Percentiles rank a stretch among this genome's conserved stretches.
phyloP scores from a whole-genome alignment of 1,140 invertebrate species.

The Paracyclopina nana region DNA sequence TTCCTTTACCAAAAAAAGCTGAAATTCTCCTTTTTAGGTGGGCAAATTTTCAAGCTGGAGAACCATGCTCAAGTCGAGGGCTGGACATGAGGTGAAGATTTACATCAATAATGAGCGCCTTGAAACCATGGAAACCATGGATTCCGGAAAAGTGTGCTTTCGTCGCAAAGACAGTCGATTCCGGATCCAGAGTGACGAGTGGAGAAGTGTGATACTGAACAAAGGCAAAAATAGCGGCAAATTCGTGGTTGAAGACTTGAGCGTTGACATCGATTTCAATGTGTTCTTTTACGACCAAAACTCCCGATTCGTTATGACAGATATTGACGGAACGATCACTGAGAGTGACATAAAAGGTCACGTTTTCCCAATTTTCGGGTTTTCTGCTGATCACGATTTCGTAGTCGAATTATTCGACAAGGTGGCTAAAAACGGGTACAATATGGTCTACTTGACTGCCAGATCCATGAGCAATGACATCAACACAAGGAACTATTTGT shows the following conservation, averaged over 20 bases:
- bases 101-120: background rate
- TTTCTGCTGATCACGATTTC: slow-evolving; percentile 4
- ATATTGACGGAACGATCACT: slow-evolving; percentile 9
- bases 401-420: background rate
- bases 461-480: background rate
- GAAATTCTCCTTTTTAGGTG: too few relatives aligned
- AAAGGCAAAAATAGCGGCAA: background rate
- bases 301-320: background rate
- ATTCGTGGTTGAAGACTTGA: background rate
- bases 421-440: background rate
- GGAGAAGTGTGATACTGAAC: background rate
- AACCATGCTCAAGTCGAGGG: background rate
- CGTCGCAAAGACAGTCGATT: background rate
- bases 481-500: slow-evolving; percentile 7
- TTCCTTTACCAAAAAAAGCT: too few relatives aligned
- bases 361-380: background rate
- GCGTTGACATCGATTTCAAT: background rate
- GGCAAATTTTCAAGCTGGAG: slow-evolving; percentile 6
- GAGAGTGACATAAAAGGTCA: background rate
- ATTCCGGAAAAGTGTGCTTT: slow-evolving; percentile 7
- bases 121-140: background rate
- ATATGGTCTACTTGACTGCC: slow-evolving; percentile 9
- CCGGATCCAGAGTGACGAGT: background rate
- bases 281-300: slow-evolving; percentile 6
- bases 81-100: background rate